Base-by-base conservation (phyloP, 2,888 invertebrate genomes). In the Volucella inanis region DNA sequence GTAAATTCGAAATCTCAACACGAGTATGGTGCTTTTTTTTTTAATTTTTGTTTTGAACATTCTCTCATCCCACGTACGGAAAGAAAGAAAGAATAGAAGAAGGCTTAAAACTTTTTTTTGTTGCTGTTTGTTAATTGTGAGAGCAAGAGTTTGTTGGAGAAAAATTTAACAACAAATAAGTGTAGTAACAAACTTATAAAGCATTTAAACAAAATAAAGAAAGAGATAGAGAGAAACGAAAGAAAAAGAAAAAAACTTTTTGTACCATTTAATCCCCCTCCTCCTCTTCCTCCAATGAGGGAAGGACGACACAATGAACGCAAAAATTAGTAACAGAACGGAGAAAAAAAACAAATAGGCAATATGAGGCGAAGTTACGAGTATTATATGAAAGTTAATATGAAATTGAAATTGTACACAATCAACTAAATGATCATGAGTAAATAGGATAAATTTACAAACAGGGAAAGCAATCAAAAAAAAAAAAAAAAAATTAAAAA, bases 351-450 rank as follows among this genome's bases (percentile, higher is more conserved):
- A 75, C 12, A 39, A 22, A 68, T 31, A 74, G 71, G 70, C 77
- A 77, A 86, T 31, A 84, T 84, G 84, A 84, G 84, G 80, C 75
- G 80, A 71, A 76, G 75, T 71, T 6, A 31, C 31, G 6, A 31
- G 31, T 31, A 52, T 70, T 79, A 75, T 79, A 74, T 64, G 71
- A 80, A 67, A 54, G 67, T 75, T 62, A 71, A 75, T 22, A 22
- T 47, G 59, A 22, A 49, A 68, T 49, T 71, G 39, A 71, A 84
- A 80, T 67, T 83, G 74, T 83, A 83, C 70, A 84, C 79, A 79
- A 70, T 75, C 83, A 79, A 70, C 82, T 75, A 84, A 31, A 80
- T 84, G 84, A 84, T 41, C 65, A 78, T 72, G 72, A 78, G 41
- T 68, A 50, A 45, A 14, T 31, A 49, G 49, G 50, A 47, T 15